Percentiles rank a stretch among this genome's conserved stretches.
These are phyloP conservation scores for Myathropa florea DNA, from an alignment of 2,888 invertebrate genomes.

Conservation along the genomic window DNA sequence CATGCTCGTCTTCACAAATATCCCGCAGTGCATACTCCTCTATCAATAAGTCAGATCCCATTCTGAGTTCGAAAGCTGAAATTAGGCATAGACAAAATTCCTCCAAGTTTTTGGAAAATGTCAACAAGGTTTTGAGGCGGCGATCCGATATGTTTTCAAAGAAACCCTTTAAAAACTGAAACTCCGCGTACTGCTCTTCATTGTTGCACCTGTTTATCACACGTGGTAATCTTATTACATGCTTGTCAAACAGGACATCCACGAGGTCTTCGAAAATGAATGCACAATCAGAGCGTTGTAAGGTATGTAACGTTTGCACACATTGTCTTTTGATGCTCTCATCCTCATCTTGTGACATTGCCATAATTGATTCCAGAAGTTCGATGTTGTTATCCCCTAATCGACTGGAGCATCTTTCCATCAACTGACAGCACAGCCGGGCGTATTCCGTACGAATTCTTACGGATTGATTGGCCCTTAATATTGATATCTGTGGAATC, in stretches of 20 bases:
- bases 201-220: constrained; percentile 86
- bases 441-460: constrained; percentile 85
- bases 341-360: constrained; percentile 86
- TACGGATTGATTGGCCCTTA: constrained; percentile 84
- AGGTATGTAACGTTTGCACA: constrained; percentile 79
- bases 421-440: constrained; percentile 82
- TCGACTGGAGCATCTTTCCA: constrained; percentile 84
- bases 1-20: constrained; percentile 79
- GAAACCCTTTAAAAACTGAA: constrained; percentile 87
- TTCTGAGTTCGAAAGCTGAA: constrained; percentile 82
- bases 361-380: constrained; percentile 86
- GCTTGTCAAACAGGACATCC: constrained; percentile 83
- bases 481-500: constrained; percentile 80
- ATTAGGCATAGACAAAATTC: constrained; percentile 83
- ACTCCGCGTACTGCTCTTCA: constrained; percentile 83
- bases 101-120: constrained; percentile 82
- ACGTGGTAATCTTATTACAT: constrained; percentile 85
- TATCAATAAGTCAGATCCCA: constrained; percentile 81
- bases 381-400: constrained; percentile 84
- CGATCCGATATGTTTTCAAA: constrained; percentile 83
- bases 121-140: constrained; percentile 83
- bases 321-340: constrained; percentile 81
- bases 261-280: constrained; percentile 77
- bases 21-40: constrained; percentile 81
- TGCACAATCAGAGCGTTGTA: constrained; percentile 73